phyloP scores from a whole-genome alignment of 2,113 vertebrate species.

The Protomyctophum bolini region DNA sequence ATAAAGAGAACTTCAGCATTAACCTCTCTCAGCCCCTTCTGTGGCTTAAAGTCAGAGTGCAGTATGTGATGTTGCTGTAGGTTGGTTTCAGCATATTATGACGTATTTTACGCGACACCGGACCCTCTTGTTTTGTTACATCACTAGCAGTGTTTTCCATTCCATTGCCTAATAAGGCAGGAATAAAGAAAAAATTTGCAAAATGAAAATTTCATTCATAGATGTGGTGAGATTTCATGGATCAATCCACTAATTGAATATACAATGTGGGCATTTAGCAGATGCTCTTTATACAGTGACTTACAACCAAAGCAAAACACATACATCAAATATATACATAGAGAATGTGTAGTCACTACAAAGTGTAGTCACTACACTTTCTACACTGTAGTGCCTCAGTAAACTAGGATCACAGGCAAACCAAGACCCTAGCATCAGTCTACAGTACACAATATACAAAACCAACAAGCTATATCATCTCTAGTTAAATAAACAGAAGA shows the following conservation, averaged over 20 bases:
- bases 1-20: slow-evolving; percentile 23
- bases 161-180: not conserved
- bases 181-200: not conserved
- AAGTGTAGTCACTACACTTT: too few species aligned
- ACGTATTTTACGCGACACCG: not conserved
- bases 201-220: not conserved
- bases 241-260: not conserved
- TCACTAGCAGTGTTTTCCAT: not conserved
- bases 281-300: too few species aligned
- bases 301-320: too few species aligned
- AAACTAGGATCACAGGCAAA: too few species aligned
- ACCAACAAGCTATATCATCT: too few species aligned
- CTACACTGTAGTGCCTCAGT: too few species aligned
- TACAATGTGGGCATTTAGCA: too few species aligned
- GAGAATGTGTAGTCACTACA: too few species aligned
- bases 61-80: not conserved
- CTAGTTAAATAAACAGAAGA: too few species aligned
- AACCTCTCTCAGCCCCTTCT: slow-evolving; percentile 29
- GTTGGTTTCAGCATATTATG: slow-evolving; percentile 3
- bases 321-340: too few species aligned
- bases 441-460: too few species aligned
- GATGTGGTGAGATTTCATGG: not conserved
- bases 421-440: too few species aligned
- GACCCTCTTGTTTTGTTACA: slow-evolving; percentile 1
- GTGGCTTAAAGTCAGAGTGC: slow-evolving; percentile 16